Evolutionary conservation across 2,888 invertebrate genomes (phyloP).

Genomic region (Ochropleura leucogaster): DNA sequence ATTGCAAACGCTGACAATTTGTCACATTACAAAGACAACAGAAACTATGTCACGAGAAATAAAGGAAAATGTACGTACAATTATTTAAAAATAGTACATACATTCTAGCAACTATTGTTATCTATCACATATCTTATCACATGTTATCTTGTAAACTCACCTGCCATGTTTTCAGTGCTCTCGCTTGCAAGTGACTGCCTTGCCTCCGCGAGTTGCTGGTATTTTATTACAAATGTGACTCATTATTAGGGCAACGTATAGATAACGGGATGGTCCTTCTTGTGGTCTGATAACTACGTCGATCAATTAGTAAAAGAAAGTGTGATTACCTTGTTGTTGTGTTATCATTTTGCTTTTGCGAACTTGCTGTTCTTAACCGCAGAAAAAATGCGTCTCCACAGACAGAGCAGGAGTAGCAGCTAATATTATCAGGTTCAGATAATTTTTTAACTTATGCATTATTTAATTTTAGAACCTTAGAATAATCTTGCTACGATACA

Average conservation of each 20-base stretch:
- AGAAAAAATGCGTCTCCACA: not conserved
- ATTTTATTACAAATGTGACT: slow-evolving; percentile 70
- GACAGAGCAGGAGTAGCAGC: not conserved
- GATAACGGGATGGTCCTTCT: slow-evolving; percentile 51
- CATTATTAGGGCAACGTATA: slow-evolving; percentile 59
- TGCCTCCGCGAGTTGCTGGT: slow-evolving; percentile 33
- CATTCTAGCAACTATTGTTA: slow-evolving; percentile 58
- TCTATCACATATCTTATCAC: slow-evolving; percentile 63
- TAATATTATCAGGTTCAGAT: not conserved
- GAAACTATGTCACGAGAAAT: slow-evolving; percentile 39
- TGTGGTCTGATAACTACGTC: slow-evolving; percentile 43
- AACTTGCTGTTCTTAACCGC: not conserved
- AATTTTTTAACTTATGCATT: not conserved
- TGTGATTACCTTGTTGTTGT: slow-evolving; percentile 9
- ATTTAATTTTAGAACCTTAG: too few species aligned
- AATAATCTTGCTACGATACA: not conserved
- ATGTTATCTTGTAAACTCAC: slow-evolving; percentile 69
- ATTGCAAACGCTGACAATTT: slow-evolving; percentile 18
- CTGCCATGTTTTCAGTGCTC: slow-evolving; percentile 73
- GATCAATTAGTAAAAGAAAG: slow-evolving; percentile 47
- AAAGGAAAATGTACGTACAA: slow-evolving; percentile 19
- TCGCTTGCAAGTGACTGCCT: slow-evolving; percentile 63
- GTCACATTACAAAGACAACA: slow-evolving; percentile 34
- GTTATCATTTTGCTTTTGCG: not conserved
- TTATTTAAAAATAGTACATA: slow-evolving; percentile 48